These are phyloP conservation scores for Xenopus petersii DNA, from an alignment of 2,797 vertebrate genomes.

Conservation along the genomic window DNA sequence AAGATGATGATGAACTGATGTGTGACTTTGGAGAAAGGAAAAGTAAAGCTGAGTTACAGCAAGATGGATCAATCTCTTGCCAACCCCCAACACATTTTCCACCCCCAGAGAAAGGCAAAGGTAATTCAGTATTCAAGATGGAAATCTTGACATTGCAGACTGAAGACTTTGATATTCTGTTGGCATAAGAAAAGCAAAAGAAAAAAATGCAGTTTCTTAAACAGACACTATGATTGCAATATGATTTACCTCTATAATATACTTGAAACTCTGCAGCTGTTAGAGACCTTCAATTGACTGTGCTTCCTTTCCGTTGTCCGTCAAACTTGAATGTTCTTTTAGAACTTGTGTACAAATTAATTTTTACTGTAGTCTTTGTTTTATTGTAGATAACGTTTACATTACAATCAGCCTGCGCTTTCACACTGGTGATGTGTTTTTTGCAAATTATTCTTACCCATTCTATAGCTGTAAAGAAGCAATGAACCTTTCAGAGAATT, in stretches of 20 bases:
- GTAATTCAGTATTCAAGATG: slow-evolving; percentile 56
- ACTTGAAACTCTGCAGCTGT: too few species aligned
- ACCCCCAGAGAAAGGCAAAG: slow-evolving; percentile 74
- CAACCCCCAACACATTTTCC: slow-evolving; percentile 67
- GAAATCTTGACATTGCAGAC: too few species aligned
- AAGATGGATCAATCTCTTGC: slow-evolving; percentile 57
- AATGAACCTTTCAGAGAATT: slow-evolving; percentile 80
- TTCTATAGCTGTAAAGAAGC: slow-evolving; percentile 93
- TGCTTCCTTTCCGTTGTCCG: too few species aligned
- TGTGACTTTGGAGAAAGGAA: slow-evolving; percentile 63
- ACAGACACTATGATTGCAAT: too few species aligned
- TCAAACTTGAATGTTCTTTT: too few species aligned
- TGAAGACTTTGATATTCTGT: too few species aligned
- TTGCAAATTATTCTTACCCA: slow-evolving; percentile 80
- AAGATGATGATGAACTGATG: slow-evolving; percentile 53
- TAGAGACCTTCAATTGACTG: too few species aligned
- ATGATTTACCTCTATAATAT: too few species aligned
- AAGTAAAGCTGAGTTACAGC: slow-evolving; percentile 42
- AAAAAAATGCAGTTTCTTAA: too few species aligned
- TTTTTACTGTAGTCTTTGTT: slow-evolving; percentile 4
- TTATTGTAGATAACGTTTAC: slow-evolving; percentile 78
- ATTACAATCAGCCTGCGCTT: slow-evolving; percentile 74
- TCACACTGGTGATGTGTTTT: slow-evolving; percentile 63
- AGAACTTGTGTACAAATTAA: too few species aligned
- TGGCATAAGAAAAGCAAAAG: too few species aligned